Evolutionary conservation across 2,113 vertebrate genomes (phyloP).

Genomic region (Carassius gibelio): DNA sequence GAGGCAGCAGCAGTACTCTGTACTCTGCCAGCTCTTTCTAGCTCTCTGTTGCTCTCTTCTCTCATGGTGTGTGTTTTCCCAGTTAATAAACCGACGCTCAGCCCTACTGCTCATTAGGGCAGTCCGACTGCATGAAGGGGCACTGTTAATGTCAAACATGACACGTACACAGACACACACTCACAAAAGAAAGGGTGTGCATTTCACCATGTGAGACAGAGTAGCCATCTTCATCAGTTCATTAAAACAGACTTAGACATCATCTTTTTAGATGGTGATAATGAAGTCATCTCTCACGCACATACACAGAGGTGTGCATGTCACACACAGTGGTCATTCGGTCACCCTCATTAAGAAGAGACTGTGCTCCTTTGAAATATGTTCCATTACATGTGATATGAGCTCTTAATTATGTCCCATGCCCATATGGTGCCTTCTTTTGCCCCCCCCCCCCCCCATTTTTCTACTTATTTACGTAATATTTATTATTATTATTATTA

Average conservation of each 20-base stretch:
- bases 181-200: slow-evolving; percentile 24
- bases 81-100: slow-evolving; percentile 65
- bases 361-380: slow-evolving; percentile 1
- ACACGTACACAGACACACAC: slow-evolving; percentile 1
- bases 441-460: no score
- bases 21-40: slow-evolving; percentile 34
- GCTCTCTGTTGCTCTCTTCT: neutral
- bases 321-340: neutral
- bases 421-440: neutral
- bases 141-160: slow-evolving; percentile 35
- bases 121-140: slow-evolving; percentile 39
- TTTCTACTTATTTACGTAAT: neutral
- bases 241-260: slow-evolving; percentile 37
- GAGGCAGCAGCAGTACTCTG: neutral
- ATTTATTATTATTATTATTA: neutral
- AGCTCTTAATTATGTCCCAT: slow-evolving; percentile 4
- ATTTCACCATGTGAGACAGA: slow-evolving; percentile 11
- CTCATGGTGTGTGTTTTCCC: slow-evolving; percentile 57
- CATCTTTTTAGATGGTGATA: slow-evolving; percentile 9
- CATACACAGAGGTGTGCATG: neutral
- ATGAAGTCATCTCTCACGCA: slow-evolving; percentile 49
- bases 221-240: slow-evolving; percentile 34
- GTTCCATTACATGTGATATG: neutral
- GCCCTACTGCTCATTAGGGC: slow-evolving; percentile 64
- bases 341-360: slow-evolving; percentile 13